phyloP scores from a whole-genome alignment of 2,113 vertebrate species.

The Gulo gulo region DNA sequence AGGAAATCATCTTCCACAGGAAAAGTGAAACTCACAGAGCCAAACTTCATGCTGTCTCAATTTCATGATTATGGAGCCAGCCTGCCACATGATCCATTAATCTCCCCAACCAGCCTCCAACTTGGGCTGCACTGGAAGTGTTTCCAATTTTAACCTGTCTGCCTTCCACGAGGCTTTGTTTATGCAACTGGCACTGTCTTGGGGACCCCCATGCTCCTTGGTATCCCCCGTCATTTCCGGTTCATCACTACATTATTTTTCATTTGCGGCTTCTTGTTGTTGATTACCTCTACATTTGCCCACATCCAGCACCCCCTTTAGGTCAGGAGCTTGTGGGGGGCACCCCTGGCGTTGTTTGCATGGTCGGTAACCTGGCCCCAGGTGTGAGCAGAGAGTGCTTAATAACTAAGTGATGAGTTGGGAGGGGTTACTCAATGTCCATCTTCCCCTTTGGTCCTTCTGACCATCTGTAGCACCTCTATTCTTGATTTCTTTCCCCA shows the following conservation, averaged over 20 bases:
- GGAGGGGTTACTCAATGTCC: background rate
- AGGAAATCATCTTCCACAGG: background rate
- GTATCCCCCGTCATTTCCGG: background rate
- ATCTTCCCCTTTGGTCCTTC: background rate
- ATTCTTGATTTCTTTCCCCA: background rate
- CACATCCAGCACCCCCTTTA: background rate
- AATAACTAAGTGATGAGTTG: background rate
- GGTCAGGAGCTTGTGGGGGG: background rate
- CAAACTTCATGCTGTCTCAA: background rate
- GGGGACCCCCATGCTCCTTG: background rate
- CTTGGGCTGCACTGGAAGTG: background rate
- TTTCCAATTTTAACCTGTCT: slow-evolving; percentile 46
- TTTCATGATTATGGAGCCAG: slow-evolving; percentile 5
- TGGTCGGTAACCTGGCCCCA: background rate
- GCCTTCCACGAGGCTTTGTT: background rate
- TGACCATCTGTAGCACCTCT: background rate
- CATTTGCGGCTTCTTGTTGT: background rate
- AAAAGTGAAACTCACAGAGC: background rate
- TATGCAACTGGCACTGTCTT: background rate
- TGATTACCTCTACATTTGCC: background rate
- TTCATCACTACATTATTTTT: background rate
- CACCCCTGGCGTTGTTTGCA: accelerated
- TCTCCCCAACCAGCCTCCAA: background rate
- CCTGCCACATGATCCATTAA: background rate
- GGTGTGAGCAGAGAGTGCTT: background rate